phyloP scores from a whole-genome alignment of 2,797 vertebrate genomes.

The Lacerta viridis region DNA sequence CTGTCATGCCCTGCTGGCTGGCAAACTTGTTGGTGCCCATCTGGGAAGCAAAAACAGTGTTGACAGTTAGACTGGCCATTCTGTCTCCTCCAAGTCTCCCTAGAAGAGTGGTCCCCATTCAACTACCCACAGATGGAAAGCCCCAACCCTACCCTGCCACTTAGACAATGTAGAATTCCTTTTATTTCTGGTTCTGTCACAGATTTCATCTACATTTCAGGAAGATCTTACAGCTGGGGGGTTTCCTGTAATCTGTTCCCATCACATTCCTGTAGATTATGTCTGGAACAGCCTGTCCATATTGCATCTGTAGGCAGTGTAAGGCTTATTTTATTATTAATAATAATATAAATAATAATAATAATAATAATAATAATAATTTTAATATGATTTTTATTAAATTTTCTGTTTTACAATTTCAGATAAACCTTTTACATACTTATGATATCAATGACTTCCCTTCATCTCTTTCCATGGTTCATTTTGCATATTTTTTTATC shows the following conservation, averaged over 20 bases:
- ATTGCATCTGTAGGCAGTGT: neutral
- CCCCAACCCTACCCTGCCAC: neutral
- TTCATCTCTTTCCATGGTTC: too few species aligned
- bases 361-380: too few species aligned
- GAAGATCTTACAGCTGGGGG: neutral
- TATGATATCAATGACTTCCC: too few species aligned
- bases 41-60: slow-evolving; percentile 70
- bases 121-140: neutral
- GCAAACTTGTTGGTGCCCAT: slow-evolving; percentile 98
- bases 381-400: too few species aligned
- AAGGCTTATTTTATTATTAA: too few species aligned
- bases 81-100: neutral
- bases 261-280: neutral
- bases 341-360: too few species aligned
- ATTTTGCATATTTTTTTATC: too few species aligned
- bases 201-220: neutral
- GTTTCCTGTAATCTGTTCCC: neutral
- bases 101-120: neutral
- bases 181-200: neutral
- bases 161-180: neutral
- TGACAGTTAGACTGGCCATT: neutral
- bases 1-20: slow-evolving; percentile 97
- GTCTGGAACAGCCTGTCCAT: neutral
- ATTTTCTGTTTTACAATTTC: too few species aligned
- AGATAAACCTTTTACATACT: too few species aligned